A percentile compares a stretch with the other conserved stretches of the same genome.
Evolutionary conservation across 2,113 vertebrate species (phyloP).

Genomic region (Panthera uncia): DNA sequence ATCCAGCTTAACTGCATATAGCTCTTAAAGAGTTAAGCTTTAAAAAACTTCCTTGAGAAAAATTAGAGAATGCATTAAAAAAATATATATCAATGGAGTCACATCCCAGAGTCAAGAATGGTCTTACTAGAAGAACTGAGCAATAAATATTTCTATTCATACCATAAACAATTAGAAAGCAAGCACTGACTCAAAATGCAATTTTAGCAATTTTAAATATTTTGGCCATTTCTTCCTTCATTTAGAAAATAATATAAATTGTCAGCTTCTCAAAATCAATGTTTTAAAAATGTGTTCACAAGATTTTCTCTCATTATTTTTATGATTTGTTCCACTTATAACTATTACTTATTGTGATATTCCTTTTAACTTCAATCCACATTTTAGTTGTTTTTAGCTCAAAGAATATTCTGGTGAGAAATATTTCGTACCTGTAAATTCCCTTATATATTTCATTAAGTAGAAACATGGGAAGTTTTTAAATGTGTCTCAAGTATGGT

Average conservation of each 20-base stretch:
- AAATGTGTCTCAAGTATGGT: conserved; percentile 35
- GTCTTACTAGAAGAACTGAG: neutral
- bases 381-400: conserved; percentile 25
- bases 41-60: neutral
- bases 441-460: conserved; percentile 21
- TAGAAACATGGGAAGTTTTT: conserved; percentile 46
- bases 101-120: neutral
- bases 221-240: neutral
- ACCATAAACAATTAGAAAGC: conserved; percentile 9
- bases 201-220: neutral
- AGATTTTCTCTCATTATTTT: conserved; percentile 37
- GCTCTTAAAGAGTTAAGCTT: neutral
- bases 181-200: conserved; percentile 35
- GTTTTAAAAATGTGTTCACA: conserved; percentile 6
- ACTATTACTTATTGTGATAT: neutral
- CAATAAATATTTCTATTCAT: conserved; percentile 32
- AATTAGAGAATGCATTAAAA: conserved; percentile 20
- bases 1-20: conserved; percentile 37
- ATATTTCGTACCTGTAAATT: conserved; percentile 40
- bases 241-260: neutral
- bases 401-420: conserved; percentile 17
- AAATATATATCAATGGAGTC: neutral
- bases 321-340: neutral
- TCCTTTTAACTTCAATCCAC: neutral
- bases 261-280: neutral